Evolutionary conservation across 2,797 vertebrate genomes (phyloP), one percentile per base, ranked within the genome.

Genomic region (Danio albolineatus): DNA sequence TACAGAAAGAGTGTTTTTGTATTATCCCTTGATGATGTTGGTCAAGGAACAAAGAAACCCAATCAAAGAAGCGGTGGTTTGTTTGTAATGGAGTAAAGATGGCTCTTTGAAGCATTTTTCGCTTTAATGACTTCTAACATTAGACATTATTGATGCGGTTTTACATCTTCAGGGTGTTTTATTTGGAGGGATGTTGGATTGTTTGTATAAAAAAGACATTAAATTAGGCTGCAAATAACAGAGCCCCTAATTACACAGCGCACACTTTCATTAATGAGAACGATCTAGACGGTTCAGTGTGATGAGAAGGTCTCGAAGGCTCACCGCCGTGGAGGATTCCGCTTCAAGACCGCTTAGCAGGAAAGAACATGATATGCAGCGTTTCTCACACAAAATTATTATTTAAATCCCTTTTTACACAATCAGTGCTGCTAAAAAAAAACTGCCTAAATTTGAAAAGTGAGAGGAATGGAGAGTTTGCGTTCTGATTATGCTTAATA

Each of bases 361-460:
- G 43, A 62, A 81, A 87, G 89, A 89, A 86, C 88, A 87, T 85
- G 87, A 88, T 85, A 75, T 88, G 85, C 89, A 87, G 88, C 88
- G 87, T 82, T 89, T 85, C 86, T 90, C 76, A 76, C 78, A 88
- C 87, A 88, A 86, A 76, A 86, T 71, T 48, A 86, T 90, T 86
- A 66, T 93, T 87, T 85, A 90, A 93, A 93, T 92, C 90, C 87
- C 86, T 91, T 92, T 93, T 91, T 66, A 87, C 83, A 87, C 83
- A 89, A 88, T 28, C 28, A 28, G 28, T 28, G 28, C 28, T 28
- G 28, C 1, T 28, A 28, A 28, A 28, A n/a, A 86, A 89, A 86
- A 81, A 80, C 51, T 77, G 3, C 49, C 81, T 86, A 80, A 87
- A 91, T 89, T 91, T 90, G 88, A 93, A 92, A 93, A 91, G 87